Evolutionary conservation across 1,140 invertebrate species (phyloP), one percentile per base, ranked within the genome.

Genomic region (Pachyrhynchus sulphureomaculatus): DNA sequence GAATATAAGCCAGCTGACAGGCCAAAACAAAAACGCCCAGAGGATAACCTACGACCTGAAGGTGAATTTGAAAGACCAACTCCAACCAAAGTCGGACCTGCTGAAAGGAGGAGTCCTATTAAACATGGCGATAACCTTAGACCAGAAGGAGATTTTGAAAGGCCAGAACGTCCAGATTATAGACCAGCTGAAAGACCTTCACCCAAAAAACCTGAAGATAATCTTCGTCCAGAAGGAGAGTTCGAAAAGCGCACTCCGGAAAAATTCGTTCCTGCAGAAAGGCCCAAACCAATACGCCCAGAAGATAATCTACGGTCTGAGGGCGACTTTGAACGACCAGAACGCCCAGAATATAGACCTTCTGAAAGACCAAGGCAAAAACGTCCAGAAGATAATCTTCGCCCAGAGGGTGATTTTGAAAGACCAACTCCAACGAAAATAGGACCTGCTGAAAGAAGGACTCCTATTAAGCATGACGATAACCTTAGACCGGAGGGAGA

Each of bases 61-160:
- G 83, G 82, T 0, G 75, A 81, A 15, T 79, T 84, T 65, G 83
- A 84, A 71, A 70, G 67, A 58, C 67, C 77, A 15, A 73, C 78
- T 39, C 62, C 68, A 51, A 32, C 69, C 13, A 47, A 59, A 41
- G 68, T 70, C 34, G 54, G 58, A 32, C 67, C 68, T 36, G 68
- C 55, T 41, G 69, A 72, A 62, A 73, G 79, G 29, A 56, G 61
- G 17, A 71, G 72, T 36, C 78, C 78, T 8, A 77, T 29, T 47
- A 83, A 81, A 63, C 80, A 75, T 47, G 76, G 80, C 60, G 84
- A 87, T 67, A 88, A 86, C 73, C 72, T 87, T 2, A 78, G 77
- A 51, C 80, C 80, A 0, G 85, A 86, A 65, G 76, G 85, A 33
- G 76, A 81, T 47, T 83, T 83, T 59, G 71, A 75, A 17, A 61